Base-by-base conservation (phyloP, 2,797 vertebrate genomes). In the Gymnothorax reevesii region DNA sequence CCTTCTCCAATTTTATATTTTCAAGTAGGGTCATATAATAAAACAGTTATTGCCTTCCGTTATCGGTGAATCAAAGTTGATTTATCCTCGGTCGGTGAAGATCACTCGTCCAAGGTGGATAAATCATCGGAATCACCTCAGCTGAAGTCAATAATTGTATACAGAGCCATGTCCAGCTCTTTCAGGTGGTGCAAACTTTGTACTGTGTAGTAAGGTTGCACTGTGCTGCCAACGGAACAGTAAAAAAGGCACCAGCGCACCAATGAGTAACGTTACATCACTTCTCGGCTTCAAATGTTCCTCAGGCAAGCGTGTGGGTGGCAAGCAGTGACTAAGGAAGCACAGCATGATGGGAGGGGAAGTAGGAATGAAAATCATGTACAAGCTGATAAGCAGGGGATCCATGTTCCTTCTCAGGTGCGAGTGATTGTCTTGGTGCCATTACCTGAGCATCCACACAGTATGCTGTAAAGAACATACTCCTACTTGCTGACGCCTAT, bases 321-420 rank as follows among this genome's bases (percentile, higher is more conserved):
- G 64, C 64, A 69, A 69, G 64, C 64, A 69, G 64, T 69, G 64
- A 69, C 64, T 69, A 69, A 69, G 25, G 22, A 66, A n/a, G 64
- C 64, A 25, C 64, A n/a, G 25, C 25, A n/a, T n/a, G 64, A 69
- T 1, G 7, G 22, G 64, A 9, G 22, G 64, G 64, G 64, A n/a
- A 7, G 7, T 7, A 20, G 64, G 64, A 25, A 69, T 8, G 64
- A 69, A 69, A 69, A 69, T n/a, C 22, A 69, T 7, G 64, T 25
- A 69, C 7, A 9, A 69, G 64, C 7, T n/a, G 25, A n/a, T 69
- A 69, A n/a, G 64, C 64, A 69, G 64, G 64, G n/a, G 7, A 69
- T 69, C 25, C 22, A 69, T 69, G 64, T 25, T 69, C 64, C 60
- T 15, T 1, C 60, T 69, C 64, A 69, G 64, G 64, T 69, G n/a